A percentile compares a stretch with the other conserved stretches of the same genome.
Evolutionary conservation across 2,113 vertebrate genomes (phyloP).

Genomic region (Tachysurus fulvidraco): DNA sequence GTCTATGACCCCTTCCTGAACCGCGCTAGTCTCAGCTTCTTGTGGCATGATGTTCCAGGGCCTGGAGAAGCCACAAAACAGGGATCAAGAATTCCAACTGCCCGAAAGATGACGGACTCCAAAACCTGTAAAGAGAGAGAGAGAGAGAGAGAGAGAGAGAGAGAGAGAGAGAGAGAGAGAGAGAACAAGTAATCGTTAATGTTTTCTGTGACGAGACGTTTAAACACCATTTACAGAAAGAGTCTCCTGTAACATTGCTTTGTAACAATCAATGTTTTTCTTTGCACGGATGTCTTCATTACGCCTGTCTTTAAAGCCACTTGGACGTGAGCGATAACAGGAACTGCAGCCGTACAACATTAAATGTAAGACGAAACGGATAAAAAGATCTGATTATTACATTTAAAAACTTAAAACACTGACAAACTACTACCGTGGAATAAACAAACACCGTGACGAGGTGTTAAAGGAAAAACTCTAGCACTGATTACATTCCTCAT

Average conservation of each 20-base stretch:
- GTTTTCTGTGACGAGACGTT: not conserved
- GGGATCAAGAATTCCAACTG: not conserved
- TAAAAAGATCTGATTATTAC: not conserved
- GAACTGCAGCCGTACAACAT: too few species aligned
- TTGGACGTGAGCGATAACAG: not conserved
- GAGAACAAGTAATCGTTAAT: too few species aligned
- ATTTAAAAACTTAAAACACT: not conserved
- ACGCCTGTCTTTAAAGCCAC: not conserved
- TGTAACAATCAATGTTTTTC: too few species aligned
- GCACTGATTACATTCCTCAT: not conserved
- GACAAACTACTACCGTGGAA: not conserved
- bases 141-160: too few species aligned
- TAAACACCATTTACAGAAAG: not conserved
- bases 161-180: too few species aligned
- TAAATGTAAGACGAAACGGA: not conserved
- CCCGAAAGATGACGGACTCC: not conserved
- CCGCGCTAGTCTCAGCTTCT: constrained; percentile 49
- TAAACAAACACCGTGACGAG: not conserved
- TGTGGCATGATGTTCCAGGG: constrained; percentile 57
- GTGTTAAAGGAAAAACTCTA: not conserved
- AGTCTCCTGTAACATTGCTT: too few species aligned
- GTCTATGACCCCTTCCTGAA: constrained; percentile 78
- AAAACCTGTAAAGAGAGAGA: too few species aligned
- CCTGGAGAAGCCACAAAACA: not conserved
- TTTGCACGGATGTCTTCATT: too few species aligned